Percentiles rank a stretch among this genome's conserved stretches.
Evolutionary conservation across 1,140 invertebrate species (phyloP).

Genomic region (Asbolus verrucosus): DNA sequence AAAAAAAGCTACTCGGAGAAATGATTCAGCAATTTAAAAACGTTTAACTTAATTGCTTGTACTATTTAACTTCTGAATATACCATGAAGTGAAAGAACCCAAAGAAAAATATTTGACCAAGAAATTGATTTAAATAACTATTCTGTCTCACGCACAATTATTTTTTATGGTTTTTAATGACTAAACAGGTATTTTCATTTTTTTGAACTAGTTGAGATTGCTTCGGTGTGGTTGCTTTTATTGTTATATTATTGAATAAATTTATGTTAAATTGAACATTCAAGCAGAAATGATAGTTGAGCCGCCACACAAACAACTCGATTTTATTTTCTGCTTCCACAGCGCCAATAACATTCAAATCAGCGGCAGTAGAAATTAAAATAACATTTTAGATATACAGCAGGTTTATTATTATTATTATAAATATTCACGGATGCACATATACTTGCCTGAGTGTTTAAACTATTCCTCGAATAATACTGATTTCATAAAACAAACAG

Average conservation of each 20-base stretch:
- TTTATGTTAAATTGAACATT: conserved; percentile 18
- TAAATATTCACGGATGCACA: no score
- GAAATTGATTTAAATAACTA: conserved; percentile 44
- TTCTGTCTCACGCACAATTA: conserved; percentile 44
- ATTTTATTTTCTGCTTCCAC: conserved; percentile 16
- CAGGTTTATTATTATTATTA: not conserved
- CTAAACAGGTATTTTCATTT: conserved; percentile 38
- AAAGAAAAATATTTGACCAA: conserved; percentile 39
- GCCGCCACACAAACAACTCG: not conserved
- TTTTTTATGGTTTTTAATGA: conserved; percentile 37
- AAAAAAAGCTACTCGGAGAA: conserved; percentile 30
- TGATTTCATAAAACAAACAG: no score
- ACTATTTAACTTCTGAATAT: conserved; percentile 39
- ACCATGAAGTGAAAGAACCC: conserved; percentile 14
- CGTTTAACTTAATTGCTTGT: conserved; percentile 42
- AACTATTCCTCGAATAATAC: no score
- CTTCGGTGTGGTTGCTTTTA: not conserved
- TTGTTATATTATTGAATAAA: conserved; percentile 27
- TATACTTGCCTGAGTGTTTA: no score
- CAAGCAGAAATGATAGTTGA: not conserved
- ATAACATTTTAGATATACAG: conserved; percentile 21
- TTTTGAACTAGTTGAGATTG: conserved; percentile 1
- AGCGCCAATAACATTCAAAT: no score
- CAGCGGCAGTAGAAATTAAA: conserved; percentile 23
- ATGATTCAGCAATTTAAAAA: conserved; percentile 46